Conservation (phyloP, 2,888 invertebrate genomes). For the Cerceris rybyensis region DNA sequence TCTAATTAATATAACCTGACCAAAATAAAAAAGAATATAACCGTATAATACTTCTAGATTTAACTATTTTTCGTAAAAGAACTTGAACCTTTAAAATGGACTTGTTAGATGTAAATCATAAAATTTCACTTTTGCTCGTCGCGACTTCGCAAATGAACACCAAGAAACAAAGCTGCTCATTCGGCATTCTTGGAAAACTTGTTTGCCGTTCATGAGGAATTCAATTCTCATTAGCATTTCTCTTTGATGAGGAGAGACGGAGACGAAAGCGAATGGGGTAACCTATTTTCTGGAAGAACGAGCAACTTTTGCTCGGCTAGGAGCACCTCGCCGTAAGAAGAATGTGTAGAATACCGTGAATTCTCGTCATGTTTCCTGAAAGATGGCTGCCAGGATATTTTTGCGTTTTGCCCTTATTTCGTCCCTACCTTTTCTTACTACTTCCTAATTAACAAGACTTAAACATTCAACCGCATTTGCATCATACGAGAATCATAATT, state of each 20-base stretch:
- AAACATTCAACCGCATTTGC: background rate
- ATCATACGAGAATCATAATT: background rate
- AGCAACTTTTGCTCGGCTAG: slow-evolving; percentile 32
- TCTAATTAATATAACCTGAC: too few relatives aligned
- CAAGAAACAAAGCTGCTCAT: background rate
- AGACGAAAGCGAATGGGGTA: slow-evolving; percentile 31
- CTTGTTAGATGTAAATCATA: too few relatives aligned
- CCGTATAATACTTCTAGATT: too few relatives aligned
- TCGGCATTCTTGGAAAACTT: background rate
- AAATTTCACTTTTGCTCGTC: too few relatives aligned
- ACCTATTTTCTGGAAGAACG: slow-evolving; percentile 47
- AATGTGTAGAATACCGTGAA: slow-evolving; percentile 38
- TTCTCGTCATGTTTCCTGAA: slow-evolving; percentile 34
- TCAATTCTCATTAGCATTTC: slow-evolving; percentile 40
- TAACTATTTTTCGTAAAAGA: too few relatives aligned
- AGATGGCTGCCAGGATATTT: slow-evolving; percentile 25
- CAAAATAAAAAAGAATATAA: too few relatives aligned
- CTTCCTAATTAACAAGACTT: slow-evolving; percentile 25
- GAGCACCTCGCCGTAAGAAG: slow-evolving; percentile 30
- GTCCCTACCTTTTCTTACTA: background rate
- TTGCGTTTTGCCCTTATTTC: slow-evolving; percentile 2
- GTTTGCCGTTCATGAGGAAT: slow-evolving; percentile 14
- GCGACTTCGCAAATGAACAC: too few relatives aligned
- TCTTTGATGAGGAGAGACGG: slow-evolving; percentile 15
- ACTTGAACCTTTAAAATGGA: too few relatives aligned